Conservation (phyloP, 2,888 invertebrate species). For the Agrochola circellaris region DNA sequence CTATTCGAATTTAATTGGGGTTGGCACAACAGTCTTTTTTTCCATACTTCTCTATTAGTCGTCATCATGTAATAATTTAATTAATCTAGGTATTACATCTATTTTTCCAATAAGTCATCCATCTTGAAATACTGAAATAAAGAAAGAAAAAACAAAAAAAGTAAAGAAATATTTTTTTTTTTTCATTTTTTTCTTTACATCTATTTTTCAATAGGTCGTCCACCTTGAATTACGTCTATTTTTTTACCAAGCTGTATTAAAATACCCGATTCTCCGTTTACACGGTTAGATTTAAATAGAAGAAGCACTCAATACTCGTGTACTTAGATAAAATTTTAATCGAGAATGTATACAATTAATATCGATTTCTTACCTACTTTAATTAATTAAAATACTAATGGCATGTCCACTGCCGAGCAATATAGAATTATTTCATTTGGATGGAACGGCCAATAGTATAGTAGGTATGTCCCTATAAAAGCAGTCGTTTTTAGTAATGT, state of each 20-base stretch:
- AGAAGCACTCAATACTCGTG: neutral
- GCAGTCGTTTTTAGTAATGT: neutral
- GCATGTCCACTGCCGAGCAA: neutral
- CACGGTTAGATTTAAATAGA: neutral
- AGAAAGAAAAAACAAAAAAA: no score
- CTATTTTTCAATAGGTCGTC: neutral
- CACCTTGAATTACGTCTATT: neutral
- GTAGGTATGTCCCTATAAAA: neutral
- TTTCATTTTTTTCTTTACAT: no score
- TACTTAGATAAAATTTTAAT: neutral
- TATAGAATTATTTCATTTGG: neutral
- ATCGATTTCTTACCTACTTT: slow-evolving; percentile 1
- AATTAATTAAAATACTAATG: neutral
- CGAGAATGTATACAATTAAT: neutral
- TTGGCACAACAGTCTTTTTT: no score
- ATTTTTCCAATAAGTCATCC: no score
- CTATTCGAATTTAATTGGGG: no score
- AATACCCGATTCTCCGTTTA: neutral
- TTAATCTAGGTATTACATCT: neutral
- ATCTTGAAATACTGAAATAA: neutral
- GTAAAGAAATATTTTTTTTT: no score
- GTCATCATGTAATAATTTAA: neutral
- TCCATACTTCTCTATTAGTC: no score
- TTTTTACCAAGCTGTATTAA: neutral
- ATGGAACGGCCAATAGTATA: neutral